Percentiles rank a stretch among this genome's conserved stretches.
Conservation (phyloP, 2,888 invertebrate genomes). For the Mechanitis messenoides region DNA sequence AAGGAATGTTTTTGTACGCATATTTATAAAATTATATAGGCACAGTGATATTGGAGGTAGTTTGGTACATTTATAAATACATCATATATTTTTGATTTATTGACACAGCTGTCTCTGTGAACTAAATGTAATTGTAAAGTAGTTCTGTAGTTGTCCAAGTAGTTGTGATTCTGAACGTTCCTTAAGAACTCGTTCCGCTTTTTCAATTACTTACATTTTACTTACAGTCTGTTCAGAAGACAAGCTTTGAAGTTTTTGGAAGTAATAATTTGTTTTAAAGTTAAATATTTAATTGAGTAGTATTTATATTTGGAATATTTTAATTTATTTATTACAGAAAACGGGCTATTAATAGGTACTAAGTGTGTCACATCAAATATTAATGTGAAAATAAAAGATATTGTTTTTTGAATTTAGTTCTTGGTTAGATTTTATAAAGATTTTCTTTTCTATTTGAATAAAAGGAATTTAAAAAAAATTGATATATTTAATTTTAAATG, state of each 20-base stretch:
- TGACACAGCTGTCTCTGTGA: slow-evolving; percentile 10
- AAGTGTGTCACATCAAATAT: too few species aligned
- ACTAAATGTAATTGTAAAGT: slow-evolving; percentile 5
- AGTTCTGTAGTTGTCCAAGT: slow-evolving; percentile 12
- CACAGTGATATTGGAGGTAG: not conserved
- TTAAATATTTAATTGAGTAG: too few species aligned
- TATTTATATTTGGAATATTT: too few species aligned
- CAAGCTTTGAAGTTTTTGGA: slow-evolving; percentile 5
- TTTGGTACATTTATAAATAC: not conserved
- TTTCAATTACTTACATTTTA: slow-evolving; percentile 19
- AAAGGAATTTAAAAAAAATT: too few species aligned
- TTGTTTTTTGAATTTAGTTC: too few species aligned
- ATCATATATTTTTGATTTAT: not conserved
- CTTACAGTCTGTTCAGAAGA: slow-evolving; percentile 8
- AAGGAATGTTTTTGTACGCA: not conserved
- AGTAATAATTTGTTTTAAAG: not conserved
- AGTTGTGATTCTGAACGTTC: slow-evolving; percentile 14
- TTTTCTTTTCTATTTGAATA: too few species aligned
- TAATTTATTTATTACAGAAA: too few species aligned
- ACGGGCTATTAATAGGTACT: too few species aligned
- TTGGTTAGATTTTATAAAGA: too few species aligned
- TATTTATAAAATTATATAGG: not conserved
- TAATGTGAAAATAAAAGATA: too few species aligned
- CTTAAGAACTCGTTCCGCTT: slow-evolving; percentile 14
- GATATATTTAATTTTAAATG: too few species aligned